Conservation (phyloP, 2,888 invertebrate species). For the Monoplex corrugatus region DNA sequence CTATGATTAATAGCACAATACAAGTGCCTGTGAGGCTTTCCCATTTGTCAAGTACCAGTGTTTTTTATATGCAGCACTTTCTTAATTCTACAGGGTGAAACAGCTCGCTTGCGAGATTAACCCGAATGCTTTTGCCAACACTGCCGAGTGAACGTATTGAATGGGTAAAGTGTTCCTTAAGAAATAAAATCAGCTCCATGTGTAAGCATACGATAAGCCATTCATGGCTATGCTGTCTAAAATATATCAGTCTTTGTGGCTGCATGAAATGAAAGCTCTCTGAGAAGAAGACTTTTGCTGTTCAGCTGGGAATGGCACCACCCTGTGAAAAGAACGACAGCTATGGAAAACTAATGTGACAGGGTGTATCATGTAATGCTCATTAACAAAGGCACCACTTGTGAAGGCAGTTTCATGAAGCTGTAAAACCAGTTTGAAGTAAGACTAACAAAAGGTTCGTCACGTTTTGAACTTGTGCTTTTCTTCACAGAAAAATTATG, state of each 20-base stretch:
- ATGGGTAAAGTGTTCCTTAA: not conserved
- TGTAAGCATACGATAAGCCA: not conserved
- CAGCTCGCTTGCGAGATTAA: not conserved
- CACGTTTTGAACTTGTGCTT: not conserved
- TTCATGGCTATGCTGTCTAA: not conserved
- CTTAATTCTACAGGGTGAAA: not conserved
- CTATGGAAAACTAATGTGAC: not conserved
- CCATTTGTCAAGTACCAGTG: conserved; percentile 14
- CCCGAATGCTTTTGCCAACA: not conserved
- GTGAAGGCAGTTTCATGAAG: not conserved
- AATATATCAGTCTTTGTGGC: not conserved
- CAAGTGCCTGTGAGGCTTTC: not conserved
- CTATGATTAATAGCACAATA: too few relatives aligned
- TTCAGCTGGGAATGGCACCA: not conserved
- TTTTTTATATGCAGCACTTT: not conserved
- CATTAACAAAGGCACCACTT: conserved; percentile 10
- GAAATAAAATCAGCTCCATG: not conserved
- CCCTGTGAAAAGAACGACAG: not conserved
- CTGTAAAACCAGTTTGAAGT: not conserved
- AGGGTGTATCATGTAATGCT: conserved; percentile 23
- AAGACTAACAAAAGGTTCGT: not conserved
- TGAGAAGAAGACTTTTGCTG: not conserved
- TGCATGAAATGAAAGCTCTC: not conserved
- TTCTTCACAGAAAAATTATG: not conserved
- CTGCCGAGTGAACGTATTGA: not conserved